phyloP scores from a whole-genome alignment of 2,888 invertebrate genomes.

The Plutella xylostella region DNA sequence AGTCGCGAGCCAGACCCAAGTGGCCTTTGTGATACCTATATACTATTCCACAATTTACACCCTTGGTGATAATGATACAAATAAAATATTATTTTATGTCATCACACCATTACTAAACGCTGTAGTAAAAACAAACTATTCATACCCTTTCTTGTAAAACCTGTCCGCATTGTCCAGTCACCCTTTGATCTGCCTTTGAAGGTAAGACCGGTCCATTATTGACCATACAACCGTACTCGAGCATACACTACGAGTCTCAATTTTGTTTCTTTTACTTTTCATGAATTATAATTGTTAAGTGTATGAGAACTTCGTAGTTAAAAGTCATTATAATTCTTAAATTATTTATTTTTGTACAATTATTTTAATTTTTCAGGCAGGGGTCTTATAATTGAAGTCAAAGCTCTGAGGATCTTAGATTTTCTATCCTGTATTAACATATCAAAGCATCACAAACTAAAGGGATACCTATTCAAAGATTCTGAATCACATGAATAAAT shows the following conservation, averaged over 20 bases:
- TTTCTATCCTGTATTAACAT: slow-evolving; percentile 17
- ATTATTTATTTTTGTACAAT: no score
- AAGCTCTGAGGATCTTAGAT: slow-evolving; percentile 12
- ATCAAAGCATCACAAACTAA: slow-evolving; percentile 13
- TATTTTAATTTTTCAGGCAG: no score
- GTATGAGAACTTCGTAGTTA: no score
- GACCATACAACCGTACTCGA: no score
- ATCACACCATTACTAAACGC: neutral
- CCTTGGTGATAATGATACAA: neutral
- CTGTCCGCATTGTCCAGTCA: slow-evolving; percentile 37
- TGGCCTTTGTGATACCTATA: no score
- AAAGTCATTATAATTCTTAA: no score
- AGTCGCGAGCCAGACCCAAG: no score
- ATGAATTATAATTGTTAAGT: no score
- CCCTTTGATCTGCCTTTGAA: slow-evolving; percentile 20
- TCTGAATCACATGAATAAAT: neutral
- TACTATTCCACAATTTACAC: no score
- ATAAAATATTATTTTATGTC: neutral
- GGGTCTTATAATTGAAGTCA: slow-evolving; percentile 14
- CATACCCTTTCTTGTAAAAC: slow-evolving; percentile 25
- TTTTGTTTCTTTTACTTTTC: no score
- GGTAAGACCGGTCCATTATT: slow-evolving; percentile 6
- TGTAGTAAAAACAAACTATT: neutral
- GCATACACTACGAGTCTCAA: no score
- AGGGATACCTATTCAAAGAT: neutral